A percentile compares a stretch with the other conserved stretches of the same genome.
These are phyloP conservation scores for Reticulitermes speratus DNA, from an alignment of 1,140 invertebrate genomes.

Conservation along the genomic window DNA sequence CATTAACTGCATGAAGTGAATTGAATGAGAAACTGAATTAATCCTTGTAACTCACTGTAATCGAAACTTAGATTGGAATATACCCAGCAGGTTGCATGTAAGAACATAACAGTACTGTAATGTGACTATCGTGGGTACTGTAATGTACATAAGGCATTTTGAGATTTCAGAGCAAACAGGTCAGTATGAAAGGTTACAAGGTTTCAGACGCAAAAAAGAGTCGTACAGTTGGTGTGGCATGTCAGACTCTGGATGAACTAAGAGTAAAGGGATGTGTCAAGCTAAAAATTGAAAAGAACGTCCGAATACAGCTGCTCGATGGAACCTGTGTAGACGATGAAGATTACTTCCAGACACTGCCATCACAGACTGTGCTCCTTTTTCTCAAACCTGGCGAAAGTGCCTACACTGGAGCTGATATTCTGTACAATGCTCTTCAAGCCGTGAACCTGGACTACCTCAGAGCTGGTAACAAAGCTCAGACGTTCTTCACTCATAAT, in stretches of 20 bases:
- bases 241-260: slow-evolving; percentile 60
- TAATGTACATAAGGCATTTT: too few species aligned
- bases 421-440: slow-evolving; percentile 58
- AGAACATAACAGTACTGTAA: too few species aligned
- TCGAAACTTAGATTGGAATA: too few species aligned
- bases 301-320: slow-evolving; percentile 55
- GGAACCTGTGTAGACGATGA: slow-evolving; percentile 72
- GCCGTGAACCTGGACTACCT: slow-evolving; percentile 64
- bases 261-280: slow-evolving; percentile 64
- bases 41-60: too few species aligned
- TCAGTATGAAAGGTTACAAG: slow-evolving; percentile 68
- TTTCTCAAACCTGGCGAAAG: slow-evolving; percentile 60
- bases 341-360: slow-evolving; percentile 69
- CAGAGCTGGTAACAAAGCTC: slow-evolving; percentile 57
- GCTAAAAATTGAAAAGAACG: slow-evolving; percentile 49
- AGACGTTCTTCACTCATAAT: slow-evolving; percentile 64
- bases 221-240: slow-evolving; percentile 67
- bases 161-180: neutral
- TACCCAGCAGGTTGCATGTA: too few species aligned
- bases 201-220: slow-evolving; percentile 63
- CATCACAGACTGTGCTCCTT: slow-evolving; percentile 70
- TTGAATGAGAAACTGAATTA: too few species aligned
- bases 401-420: slow-evolving; percentile 63
- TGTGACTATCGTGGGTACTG: too few species aligned
- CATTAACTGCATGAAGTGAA: too few species aligned